These are phyloP conservation scores for Gobius niger DNA, from an alignment of 2,113 vertebrate genomes.

Conservation along the genomic window DNA sequence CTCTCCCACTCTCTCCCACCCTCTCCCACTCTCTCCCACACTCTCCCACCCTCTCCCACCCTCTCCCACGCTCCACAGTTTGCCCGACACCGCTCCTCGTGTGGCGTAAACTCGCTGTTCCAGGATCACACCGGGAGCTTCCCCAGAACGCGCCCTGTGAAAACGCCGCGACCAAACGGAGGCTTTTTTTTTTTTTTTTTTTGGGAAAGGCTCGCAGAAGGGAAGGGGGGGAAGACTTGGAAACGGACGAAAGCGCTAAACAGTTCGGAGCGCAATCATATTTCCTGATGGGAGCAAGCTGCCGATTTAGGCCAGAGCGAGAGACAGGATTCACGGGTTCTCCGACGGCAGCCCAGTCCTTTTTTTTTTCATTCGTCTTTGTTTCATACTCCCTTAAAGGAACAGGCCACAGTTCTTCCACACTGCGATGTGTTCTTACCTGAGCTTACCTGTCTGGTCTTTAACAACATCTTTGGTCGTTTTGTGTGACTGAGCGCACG, in stretches of 20 bases:
- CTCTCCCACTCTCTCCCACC: no score
- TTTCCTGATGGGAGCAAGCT: conserved; percentile 26
- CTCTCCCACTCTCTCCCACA: no score
- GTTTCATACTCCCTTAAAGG: no score
- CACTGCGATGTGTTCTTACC: no score
- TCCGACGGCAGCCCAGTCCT: no score
- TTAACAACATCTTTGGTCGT: no score
- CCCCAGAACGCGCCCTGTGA: conserved; percentile 13
- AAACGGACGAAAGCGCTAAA: conserved; percentile 46
- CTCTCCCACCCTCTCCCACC: no score
- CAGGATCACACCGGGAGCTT: conserved; percentile 29
- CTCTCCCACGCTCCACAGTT: conserved; percentile 47
- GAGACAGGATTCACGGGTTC: not conserved
- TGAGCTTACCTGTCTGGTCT: no score
- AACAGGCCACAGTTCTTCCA: no score
- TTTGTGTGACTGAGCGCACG: no score
- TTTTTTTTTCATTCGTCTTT: no score
- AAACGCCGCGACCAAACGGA: conserved; percentile 49
- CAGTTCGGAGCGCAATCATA: conserved; percentile 53
- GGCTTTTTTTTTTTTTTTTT: conserved; percentile 42
- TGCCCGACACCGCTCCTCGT: conserved; percentile 46
- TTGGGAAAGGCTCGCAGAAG: conserved; percentile 28
- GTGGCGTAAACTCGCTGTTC: conserved; percentile 52
- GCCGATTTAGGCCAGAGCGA: conserved; percentile 5
- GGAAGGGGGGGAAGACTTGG: conserved; percentile 30